Percentiles rank a stretch among this genome's conserved stretches.
Evolutionary conservation across 2,888 invertebrate genomes (phyloP).

Genomic region (Tenthredo mesomela): DNA sequence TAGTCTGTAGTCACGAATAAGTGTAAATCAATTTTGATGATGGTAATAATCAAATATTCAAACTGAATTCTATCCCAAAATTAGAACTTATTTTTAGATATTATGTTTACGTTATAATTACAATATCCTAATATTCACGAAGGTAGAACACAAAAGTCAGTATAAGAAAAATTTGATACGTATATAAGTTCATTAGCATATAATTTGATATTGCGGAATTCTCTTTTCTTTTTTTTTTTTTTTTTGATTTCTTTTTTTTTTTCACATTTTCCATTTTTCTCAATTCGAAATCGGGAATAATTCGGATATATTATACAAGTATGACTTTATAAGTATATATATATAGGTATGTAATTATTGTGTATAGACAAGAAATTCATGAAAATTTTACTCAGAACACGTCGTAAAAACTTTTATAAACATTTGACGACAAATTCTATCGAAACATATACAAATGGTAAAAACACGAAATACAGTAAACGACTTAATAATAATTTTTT

Average conservation of each 20-base stretch:
- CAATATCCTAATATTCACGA: background rate
- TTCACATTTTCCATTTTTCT: background rate
- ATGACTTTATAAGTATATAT: constrained; percentile 30
- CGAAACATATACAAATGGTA: constrained; percentile 38
- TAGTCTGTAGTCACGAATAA: background rate
- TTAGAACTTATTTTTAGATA: constrained; percentile 12
- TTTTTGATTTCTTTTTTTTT: background rate
- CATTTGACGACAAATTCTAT: constrained; percentile 49
- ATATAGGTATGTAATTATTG: too few relatives aligned
- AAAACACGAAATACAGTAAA: constrained; percentile 52
- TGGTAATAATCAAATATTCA: background rate
- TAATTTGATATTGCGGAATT: constrained; percentile 13
- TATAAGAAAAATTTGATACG: constrained; percentile 30
- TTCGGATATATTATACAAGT: background rate
- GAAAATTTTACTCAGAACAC: constrained; percentile 47
- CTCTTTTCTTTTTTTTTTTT: background rate
- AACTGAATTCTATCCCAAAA: background rate
- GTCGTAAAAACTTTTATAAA: constrained; percentile 52
- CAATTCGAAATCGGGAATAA: constrained; percentile 19
- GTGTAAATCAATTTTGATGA: background rate
- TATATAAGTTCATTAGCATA: background rate
- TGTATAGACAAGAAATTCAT: constrained; percentile 52
- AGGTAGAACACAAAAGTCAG: constrained; percentile 21
- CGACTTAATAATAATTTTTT: constrained; percentile 27
- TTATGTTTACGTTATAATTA: background rate